phyloP scores from a whole-genome alignment of 2,797 vertebrate genomes.

The Dicrostonyx torquatus region DNA sequence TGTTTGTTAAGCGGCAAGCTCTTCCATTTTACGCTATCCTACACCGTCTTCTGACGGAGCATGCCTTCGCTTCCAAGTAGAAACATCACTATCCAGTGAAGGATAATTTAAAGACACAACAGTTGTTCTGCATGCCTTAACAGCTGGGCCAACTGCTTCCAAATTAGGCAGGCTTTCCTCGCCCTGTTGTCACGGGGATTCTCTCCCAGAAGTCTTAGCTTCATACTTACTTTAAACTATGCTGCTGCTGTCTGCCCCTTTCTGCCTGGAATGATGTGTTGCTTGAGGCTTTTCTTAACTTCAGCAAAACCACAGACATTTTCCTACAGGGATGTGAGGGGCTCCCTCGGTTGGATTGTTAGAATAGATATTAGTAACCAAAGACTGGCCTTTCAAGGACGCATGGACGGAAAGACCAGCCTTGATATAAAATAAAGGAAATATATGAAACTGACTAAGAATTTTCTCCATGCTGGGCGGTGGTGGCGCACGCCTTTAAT shows the following conservation, averaged over 20 bases:
- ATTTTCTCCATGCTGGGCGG: background rate
- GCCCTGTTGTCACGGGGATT: background rate
- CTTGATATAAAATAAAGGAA: constrained; percentile 16
- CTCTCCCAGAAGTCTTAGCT: background rate
- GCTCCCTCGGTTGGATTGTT: background rate
- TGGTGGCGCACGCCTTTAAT: no score
- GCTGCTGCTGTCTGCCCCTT: background rate
- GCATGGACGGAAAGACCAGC: constrained; percentile 16
- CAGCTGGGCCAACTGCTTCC: background rate
- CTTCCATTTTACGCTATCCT: constrained; percentile 54
- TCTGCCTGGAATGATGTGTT: background rate
- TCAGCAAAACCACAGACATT: background rate
- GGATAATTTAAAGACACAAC: constrained; percentile 52
- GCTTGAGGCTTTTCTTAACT: constrained; percentile 49
- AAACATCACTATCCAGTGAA: constrained; percentile 49
- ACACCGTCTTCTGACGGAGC: background rate
- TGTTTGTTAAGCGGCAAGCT: constrained; percentile 9
- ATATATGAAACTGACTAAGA: constrained; percentile 4
- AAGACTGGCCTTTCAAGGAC: constrained; percentile 39
- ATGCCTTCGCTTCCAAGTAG: background rate
- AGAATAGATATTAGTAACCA: background rate
- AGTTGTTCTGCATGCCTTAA: background rate
- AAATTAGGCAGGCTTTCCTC: constrained; percentile 23
- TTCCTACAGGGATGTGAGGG: constrained; percentile 38
- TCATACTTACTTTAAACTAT: constrained; percentile 32